A percentile compares a stretch with the other conserved stretches of the same genome.
These are phyloP conservation scores for Balearica regulorum DNA, from an alignment of 2,797 vertebrate genomes.

Conservation along the genomic window DNA sequence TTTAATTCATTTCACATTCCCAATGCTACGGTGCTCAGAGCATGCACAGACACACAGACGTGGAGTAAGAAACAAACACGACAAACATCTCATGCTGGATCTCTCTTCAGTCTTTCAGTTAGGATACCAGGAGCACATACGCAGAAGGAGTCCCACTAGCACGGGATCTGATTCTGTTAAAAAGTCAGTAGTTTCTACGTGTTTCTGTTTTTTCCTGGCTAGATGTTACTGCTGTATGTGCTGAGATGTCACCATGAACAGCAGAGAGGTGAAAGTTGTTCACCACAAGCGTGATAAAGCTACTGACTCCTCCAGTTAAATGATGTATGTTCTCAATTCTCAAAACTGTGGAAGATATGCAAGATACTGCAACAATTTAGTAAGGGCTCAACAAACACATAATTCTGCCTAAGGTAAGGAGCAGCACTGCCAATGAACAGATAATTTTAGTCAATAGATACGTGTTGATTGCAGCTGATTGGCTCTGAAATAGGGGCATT, in stretches of 20 bases:
- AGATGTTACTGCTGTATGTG: background rate
- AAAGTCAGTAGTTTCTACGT: background rate
- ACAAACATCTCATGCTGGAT: background rate
- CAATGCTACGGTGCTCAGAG: background rate
- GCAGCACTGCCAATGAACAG: background rate
- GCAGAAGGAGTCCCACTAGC: background rate
- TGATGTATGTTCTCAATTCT: accelerated
- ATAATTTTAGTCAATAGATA: background rate
- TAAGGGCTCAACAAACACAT: background rate
- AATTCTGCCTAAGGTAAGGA: background rate
- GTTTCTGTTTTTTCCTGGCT: background rate
- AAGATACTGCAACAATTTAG: background rate
- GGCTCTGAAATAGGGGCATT: background rate
- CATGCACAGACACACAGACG: background rate
- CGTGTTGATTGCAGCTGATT: background rate
- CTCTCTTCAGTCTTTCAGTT: background rate
- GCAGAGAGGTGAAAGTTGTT: background rate
- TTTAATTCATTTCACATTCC: background rate
- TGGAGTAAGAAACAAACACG: background rate
- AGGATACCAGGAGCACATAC: background rate
- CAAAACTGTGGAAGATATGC: background rate
- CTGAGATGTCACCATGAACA: background rate
- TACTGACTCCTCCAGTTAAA: background rate
- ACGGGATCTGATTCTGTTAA: background rate
- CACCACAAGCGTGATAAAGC: background rate